phyloP scores from a whole-genome alignment of 2,113 vertebrate genomes.

The Notothenia coriiceps region DNA sequence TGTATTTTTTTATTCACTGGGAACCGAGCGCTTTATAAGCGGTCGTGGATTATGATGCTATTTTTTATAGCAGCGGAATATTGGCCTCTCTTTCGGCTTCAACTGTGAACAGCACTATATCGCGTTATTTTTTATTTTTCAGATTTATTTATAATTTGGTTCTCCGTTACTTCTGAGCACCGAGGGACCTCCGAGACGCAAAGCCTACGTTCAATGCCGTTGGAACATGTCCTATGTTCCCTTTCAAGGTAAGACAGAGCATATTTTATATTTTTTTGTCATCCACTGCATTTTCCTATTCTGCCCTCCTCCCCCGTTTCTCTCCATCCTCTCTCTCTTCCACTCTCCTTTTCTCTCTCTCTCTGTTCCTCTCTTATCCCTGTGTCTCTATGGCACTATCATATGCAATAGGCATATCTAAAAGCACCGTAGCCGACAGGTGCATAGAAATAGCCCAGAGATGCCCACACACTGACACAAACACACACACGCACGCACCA shows the following conservation, averaged over 20 bases:
- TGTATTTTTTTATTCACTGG: constrained; percentile 70
- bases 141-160: constrained; percentile 60
- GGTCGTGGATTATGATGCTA: constrained; percentile 81
- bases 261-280: constrained; percentile 46
- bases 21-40: constrained; percentile 71
- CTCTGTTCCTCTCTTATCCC: constrained; percentile 29
- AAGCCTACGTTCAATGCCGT: constrained; percentile 82
- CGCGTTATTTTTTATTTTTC: constrained; percentile 50
- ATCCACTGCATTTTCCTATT: constrained; percentile 61
- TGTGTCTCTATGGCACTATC: constrained; percentile 55
- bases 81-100: constrained; percentile 78
- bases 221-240: constrained; percentile 90
- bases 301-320: constrained; percentile 62
- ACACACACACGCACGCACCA: constrained; percentile 11
- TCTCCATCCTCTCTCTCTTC: constrained; percentile 50
- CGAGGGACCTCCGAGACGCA: constrained; percentile 80
- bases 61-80: constrained; percentile 78
- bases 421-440: constrained; percentile 75
- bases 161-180: constrained; percentile 72
- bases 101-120: constrained; percentile 68
- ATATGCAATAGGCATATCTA: constrained; percentile 52
- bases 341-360: constrained; percentile 8
- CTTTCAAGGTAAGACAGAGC: constrained; percentile 84
- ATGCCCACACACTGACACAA: constrained; percentile 16
- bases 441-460: constrained; percentile 63